A percentile compares a stretch with the other conserved stretches of the same genome.
Conservation (phyloP, 2,797 vertebrate species). For the Pteronotus mesoamericanus region DNA sequence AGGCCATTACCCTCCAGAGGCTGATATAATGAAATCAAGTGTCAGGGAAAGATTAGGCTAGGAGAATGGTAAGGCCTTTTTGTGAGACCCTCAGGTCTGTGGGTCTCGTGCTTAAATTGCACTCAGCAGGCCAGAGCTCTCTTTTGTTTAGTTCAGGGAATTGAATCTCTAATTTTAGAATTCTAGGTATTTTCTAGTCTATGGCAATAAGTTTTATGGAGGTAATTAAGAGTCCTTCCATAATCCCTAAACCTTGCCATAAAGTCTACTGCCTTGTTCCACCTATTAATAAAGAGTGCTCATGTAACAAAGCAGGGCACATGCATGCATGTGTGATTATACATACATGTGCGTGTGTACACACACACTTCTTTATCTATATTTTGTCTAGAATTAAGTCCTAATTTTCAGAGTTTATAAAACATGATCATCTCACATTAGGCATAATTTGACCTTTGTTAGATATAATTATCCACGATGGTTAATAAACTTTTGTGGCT, state of each 20-base stretch:
- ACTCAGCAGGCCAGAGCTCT: not conserved
- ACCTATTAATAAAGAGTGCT: not conserved
- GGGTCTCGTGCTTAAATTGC: not conserved
- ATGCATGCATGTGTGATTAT: not conserved
- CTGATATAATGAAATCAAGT: not conserved
- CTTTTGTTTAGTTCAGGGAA: not conserved
- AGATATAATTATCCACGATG: not conserved
- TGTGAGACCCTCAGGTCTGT: not conserved
- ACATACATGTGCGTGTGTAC: not conserved
- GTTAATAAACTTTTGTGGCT: not conserved
- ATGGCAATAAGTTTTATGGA: not conserved
- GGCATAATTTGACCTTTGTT: not conserved
- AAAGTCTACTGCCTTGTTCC: not conserved
- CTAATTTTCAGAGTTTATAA: not conserved
- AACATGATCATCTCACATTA: not conserved
- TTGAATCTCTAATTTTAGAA: not conserved
- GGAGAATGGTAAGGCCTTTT: not conserved
- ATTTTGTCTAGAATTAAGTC: not conserved
- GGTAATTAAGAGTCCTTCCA: not conserved
- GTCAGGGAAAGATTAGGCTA: not conserved
- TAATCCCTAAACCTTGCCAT: not conserved
- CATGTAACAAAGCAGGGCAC: not conserved
- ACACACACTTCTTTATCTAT: not conserved
- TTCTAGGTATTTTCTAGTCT: conserved; percentile 16
- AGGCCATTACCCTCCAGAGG: not conserved